Evolutionary conservation across 2,888 invertebrate species (phyloP).

Genomic region (Drosophila melanosoma): DNA sequence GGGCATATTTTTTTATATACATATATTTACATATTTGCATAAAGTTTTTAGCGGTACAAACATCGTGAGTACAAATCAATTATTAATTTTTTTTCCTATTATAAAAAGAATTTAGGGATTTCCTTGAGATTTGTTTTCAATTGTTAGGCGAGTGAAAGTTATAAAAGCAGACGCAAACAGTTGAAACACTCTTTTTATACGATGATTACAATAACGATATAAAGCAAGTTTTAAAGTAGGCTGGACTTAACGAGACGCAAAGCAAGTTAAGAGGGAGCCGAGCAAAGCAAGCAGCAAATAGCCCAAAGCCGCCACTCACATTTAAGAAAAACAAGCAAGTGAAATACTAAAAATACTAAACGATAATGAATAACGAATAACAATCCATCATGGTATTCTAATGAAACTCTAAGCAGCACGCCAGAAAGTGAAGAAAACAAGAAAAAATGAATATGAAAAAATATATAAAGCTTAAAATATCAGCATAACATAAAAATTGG

Average conservation of each 20-base stretch:
- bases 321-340: constrained; percentile 2
- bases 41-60: constrained; percentile 74
- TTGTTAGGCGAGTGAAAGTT: constrained; percentile 55
- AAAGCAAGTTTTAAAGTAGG: constrained; percentile 55
- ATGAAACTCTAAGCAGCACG: constrained; percentile 46
- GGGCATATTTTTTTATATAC: constrained; percentile 74
- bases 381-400: constrained; percentile 22
- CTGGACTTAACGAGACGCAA: constrained; percentile 30
- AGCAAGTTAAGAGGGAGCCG: constrained; percentile 38
- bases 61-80: constrained; percentile 74
- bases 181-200: constrained; percentile 41
- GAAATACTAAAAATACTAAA: constrained; percentile 19
- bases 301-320: constrained; percentile 46
- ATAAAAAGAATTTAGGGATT: constrained; percentile 45
- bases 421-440: constrained; percentile 32
- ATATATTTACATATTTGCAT: constrained; percentile 62
- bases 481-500: constrained; percentile 40
- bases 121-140: constrained; percentile 58
- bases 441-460: not conserved
- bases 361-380: not conserved
- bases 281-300: constrained; percentile 55
- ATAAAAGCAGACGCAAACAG: constrained; percentile 20
- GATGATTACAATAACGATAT: constrained; percentile 64
- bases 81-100: constrained; percentile 48
- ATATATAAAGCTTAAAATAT: constrained; percentile 18